phyloP scores from a whole-genome alignment of 1,140 invertebrate species.

The Phymastichus coffea region DNA sequence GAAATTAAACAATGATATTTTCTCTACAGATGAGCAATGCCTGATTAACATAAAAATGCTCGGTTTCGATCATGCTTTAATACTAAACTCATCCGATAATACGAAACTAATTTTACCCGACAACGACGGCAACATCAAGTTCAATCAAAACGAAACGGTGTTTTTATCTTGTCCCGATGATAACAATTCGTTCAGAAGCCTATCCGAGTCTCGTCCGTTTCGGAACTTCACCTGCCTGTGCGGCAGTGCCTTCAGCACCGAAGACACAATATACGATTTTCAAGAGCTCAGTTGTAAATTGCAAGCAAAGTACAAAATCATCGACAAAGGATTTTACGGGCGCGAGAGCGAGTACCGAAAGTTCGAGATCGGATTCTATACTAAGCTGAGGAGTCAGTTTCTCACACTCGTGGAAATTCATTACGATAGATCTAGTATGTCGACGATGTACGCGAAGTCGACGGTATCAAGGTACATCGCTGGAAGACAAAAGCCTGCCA shows the following conservation, averaged over 20 bases:
- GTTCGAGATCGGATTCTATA: conserved; percentile 4
- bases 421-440: background rate
- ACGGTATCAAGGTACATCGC: background rate
- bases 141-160: background rate
- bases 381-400: background rate
- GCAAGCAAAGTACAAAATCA: background rate
- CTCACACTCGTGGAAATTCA: conserved; percentile 1
- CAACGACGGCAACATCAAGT: background rate
- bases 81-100: background rate
- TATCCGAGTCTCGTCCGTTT: background rate
- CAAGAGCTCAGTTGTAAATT: background rate
- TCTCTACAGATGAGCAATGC: background rate
- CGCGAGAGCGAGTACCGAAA: conserved; percentile 12
- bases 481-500: background rate
- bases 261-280: background rate
- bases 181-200: background rate
- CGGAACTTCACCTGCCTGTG: background rate
- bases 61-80: background rate
- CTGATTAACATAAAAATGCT: background rate
- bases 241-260: background rate
- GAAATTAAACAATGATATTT: background rate
- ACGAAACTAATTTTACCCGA: conserved; percentile 2
- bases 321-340: conserved; percentile 4
- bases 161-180: background rate
- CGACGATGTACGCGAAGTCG: background rate